phyloP scores from a whole-genome alignment of 2,113 vertebrate species.

The Scopus umbretta region DNA sequence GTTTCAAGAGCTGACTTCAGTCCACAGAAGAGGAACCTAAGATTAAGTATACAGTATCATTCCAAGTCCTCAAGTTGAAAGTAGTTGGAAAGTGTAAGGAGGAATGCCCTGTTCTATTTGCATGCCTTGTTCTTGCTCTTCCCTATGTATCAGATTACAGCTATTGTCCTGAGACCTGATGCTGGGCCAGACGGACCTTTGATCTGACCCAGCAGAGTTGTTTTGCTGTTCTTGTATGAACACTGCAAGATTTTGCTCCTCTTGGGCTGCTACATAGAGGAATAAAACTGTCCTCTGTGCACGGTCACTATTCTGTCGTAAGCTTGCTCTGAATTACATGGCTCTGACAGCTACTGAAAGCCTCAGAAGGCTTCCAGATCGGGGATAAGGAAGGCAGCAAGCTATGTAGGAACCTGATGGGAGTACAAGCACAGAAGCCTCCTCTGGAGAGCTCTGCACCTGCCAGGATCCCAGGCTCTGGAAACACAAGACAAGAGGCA shows the following conservation, averaged over 20 bases:
- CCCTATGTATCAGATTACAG: neutral
- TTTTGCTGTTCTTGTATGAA: neutral
- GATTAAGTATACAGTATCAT: neutral
- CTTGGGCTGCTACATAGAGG: neutral
- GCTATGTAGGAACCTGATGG: neutral
- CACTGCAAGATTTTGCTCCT: neutral
- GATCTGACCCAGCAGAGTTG: neutral
- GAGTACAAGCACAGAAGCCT: neutral
- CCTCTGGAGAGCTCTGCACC: neutral
- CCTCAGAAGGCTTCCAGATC: neutral
- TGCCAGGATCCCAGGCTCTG: neutral
- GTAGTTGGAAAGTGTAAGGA: neutral
- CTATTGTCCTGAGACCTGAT: neutral
- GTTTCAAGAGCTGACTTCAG: neutral
- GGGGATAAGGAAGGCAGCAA: neutral
- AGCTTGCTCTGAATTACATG: neutral
- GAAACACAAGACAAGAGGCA: neutral
- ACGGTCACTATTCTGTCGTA: neutral
- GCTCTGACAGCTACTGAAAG: neutral
- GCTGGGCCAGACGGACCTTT: neutral
- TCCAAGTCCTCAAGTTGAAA: neutral
- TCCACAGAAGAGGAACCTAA: neutral
- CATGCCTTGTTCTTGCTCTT: neutral
- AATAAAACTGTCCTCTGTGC: neutral
- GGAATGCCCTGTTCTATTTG: neutral